Percentiles rank a stretch among this genome's conserved stretches.
Evolutionary conservation across 2,113 vertebrate genomes (phyloP).

Genomic region (Hyperopisus bebe): DNA sequence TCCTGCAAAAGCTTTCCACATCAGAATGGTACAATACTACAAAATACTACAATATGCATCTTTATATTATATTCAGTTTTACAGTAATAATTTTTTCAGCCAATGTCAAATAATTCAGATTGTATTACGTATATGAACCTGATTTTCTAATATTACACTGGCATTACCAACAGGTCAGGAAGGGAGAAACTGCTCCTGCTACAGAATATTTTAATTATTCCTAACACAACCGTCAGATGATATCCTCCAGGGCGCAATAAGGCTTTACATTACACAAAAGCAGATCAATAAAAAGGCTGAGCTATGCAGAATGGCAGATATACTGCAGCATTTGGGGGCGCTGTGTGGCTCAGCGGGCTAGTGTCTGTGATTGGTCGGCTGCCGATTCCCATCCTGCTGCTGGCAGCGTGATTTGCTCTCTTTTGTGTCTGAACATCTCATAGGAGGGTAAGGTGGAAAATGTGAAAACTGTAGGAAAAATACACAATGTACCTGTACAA

Average conservation of each 20-base stretch:
- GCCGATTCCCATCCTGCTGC: not conserved
- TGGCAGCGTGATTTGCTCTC: not conserved
- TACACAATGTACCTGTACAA: not conserved
- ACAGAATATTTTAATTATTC: conserved; percentile 59
- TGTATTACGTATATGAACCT: not conserved
- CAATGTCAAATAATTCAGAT: not conserved
- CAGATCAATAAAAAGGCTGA: conserved; percentile 56
- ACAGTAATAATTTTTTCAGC: not conserved
- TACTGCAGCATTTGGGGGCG: conserved; percentile 16
- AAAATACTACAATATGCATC: too few relatives aligned
- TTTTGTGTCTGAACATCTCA: not conserved
- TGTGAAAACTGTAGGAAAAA: not conserved
- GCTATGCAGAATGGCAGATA: conserved; percentile 31
- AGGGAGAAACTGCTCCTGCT: not conserved
- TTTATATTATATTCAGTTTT: not conserved
- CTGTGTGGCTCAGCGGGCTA: not conserved
- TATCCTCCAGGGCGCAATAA: conserved; percentile 60
- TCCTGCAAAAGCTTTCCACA: not conserved
- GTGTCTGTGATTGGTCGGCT: not conserved
- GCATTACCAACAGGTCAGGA: not conserved
- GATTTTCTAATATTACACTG: not conserved
- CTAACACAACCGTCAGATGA: conserved; percentile 58
- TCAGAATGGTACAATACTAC: not conserved
- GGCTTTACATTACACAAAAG: conserved; percentile 57
- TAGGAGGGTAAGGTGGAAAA: not conserved